phyloP scores from a whole-genome alignment of 1,140 invertebrate genomes.

The Wiebesia pumilae region DNA sequence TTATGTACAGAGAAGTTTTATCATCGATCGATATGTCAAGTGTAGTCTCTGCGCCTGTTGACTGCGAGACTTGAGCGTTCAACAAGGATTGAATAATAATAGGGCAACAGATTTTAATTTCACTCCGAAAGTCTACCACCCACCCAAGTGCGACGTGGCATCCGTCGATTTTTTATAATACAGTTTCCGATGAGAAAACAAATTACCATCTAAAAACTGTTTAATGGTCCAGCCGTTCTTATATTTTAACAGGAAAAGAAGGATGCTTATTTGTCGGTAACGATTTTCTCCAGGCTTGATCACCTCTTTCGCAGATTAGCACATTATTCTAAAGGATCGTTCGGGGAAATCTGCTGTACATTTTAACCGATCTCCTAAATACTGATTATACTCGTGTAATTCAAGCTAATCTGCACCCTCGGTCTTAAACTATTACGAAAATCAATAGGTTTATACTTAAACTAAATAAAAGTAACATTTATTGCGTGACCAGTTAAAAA shows the following conservation, averaged over 20 bases:
- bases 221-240: no score
- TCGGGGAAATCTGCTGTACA: no score
- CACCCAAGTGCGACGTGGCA: neutral
- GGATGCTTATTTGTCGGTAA: no score
- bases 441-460: neutral
- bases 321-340: no score
- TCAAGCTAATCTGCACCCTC: neutral
- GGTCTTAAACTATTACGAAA: neutral
- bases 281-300: no score
- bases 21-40: slow-evolving; percentile 22
- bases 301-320: no score
- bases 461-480: neutral
- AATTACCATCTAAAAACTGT: no score
- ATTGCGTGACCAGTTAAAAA: neutral
- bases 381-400: neutral
- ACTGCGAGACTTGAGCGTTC: neutral
- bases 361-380: no score
- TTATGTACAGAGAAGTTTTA: neutral
- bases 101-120: neutral
- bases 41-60: neutral
- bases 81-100: neutral
- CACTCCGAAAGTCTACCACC: neutral
- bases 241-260: no score
- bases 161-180: neutral
- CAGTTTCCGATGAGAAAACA: neutral